Base-by-base conservation (phyloP, 2,888 invertebrate species). In the Trachelus tabidus region DNA sequence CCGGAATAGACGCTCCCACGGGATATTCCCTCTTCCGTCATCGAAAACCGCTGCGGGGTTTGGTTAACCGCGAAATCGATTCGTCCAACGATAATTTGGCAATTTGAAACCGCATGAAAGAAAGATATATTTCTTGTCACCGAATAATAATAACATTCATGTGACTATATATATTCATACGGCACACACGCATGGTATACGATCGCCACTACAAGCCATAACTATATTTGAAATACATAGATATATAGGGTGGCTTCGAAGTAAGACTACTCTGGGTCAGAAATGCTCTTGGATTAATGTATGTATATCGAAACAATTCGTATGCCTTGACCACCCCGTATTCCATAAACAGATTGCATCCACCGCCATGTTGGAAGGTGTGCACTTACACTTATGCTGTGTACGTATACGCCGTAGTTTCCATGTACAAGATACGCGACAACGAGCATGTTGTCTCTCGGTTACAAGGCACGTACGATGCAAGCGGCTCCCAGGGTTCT, bases 401-500 rank as follows among this genome's bases (percentile, higher is more conserved):
- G 12, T 12, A 37, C 37, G 37, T 12, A 12, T 37, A 37, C 0
- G 6, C 15, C 6, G 40, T 4, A 15, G 40, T 15, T 15, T 40
- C 4, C 15, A 15, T 69, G 69, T 33, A 9, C 11, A 30, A 4
- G 69, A 69, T 3, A 33, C 30, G 69, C 30, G 31, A 69, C 30
- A 69, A 12, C 69, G 69, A 56, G 31, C n/a, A n/a, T 73, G 34
- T 76, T 73, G 82, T 80, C 85, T 87, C 86, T 85, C 81, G 86
- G 86, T 89, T 88, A 87, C 87, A 84, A 87, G 83, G 87, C 89
- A 89, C 89, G 89, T 88, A 89, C 85, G 80, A 83, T n/a, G 31
- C 73, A 77, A 81, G 79, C 81, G 81, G 85, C 85, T 87, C 84
- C 82, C 85, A 85, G 83, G 84, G 84, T 83, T 83, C 83, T 84